Base-by-base conservation (phyloP, 1,140 invertebrate species). In the Apis florea region DNA sequence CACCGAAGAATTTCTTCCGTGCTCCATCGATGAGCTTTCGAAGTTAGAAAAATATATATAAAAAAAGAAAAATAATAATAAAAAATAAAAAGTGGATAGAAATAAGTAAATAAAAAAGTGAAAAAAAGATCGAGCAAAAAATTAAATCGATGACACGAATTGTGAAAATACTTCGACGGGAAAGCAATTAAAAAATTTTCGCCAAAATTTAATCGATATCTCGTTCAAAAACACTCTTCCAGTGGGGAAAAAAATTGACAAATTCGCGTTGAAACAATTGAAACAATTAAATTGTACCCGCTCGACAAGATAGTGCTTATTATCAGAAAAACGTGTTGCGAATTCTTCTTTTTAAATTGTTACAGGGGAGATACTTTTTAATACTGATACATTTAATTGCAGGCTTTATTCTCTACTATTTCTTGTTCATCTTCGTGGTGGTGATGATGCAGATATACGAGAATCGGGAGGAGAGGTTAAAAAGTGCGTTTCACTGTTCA, bases 361-460 rank as follows among this genome's bases (percentile, higher is more conserved):
- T 40, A 5, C 5, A 40, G 31, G 2, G 17, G 21, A 21, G 19
- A 67, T 61, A 19, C 66, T 85, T 77, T 61, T 77, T 80, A 87
- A 86, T 72, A 69, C 59, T 86, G 59, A 87, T 81, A 68, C 59
- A 85, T 87, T 88, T 83, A 79, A 83, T 91, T 90, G n/a, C 83
- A 92, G 91, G 92, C 83, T 95, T 95, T 84, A 93, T 96, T 31
- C 54, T 92, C 24, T 83, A 96, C 59, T 96, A 96, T 86, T 81
- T 93, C 19, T n/a, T 95, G 2, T 96, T 96, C 88, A 95, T 96
- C 54, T 13, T 93, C 0, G 92, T 94, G 21, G 95, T 96, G 11
- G 90, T 96, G 31, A 76, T 94, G 63, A 95, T 92, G 92, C 93
- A 94, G 56, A 78, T 89, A 15, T 85, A 88, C 51, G 90, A 91